Evolutionary conservation across 2,888 invertebrate genomes (phyloP).

Genomic region (Drosophila meridiana): DNA sequence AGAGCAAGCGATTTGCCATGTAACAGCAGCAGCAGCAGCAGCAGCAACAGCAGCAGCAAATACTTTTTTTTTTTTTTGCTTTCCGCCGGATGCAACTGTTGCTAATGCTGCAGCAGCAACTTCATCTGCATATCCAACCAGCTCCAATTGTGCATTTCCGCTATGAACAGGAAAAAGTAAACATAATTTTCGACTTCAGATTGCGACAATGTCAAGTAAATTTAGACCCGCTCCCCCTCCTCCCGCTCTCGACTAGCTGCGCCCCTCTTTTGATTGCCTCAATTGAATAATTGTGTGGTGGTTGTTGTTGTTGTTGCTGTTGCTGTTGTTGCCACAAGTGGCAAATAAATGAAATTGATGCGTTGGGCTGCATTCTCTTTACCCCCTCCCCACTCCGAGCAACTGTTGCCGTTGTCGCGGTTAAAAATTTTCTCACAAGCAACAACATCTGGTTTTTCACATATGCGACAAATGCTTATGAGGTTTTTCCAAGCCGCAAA

Average conservation of each 20-base stretch:
- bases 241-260: background rate
- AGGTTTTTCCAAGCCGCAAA: slow-evolving; percentile 58
- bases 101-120: slow-evolving; percentile 29
- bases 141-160: slow-evolving; percentile 53
- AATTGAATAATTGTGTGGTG: slow-evolving; percentile 78
- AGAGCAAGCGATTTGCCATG: slow-evolving; percentile 55
- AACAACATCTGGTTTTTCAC: slow-evolving; percentile 71
- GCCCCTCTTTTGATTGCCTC: slow-evolving; percentile 42
- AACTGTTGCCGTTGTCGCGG: slow-evolving; percentile 47
- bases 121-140: slow-evolving; percentile 52
- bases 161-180: slow-evolving; percentile 15
- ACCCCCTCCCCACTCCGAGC: slow-evolving; percentile 1
- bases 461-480: slow-evolving; percentile 67
- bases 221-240: background rate
- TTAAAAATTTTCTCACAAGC: slow-evolving; percentile 70
- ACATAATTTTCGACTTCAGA: slow-evolving; percentile 39
- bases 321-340: slow-evolving; percentile 72
- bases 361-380: slow-evolving; percentile 49
- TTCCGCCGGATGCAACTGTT: slow-evolving; percentile 56
- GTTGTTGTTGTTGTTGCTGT: slow-evolving; percentile 21
- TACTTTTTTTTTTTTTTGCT: slow-evolving; percentile 16
- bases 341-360: slow-evolving; percentile 81
- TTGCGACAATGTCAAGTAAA: slow-evolving; percentile 51
- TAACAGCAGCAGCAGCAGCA: background rate
- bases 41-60: background rate